A percentile compares a stretch with the other conserved stretches of the same genome.
Evolutionary conservation across 2,888 invertebrate species (phyloP).

Genomic region (Polyploca ridens): DNA sequence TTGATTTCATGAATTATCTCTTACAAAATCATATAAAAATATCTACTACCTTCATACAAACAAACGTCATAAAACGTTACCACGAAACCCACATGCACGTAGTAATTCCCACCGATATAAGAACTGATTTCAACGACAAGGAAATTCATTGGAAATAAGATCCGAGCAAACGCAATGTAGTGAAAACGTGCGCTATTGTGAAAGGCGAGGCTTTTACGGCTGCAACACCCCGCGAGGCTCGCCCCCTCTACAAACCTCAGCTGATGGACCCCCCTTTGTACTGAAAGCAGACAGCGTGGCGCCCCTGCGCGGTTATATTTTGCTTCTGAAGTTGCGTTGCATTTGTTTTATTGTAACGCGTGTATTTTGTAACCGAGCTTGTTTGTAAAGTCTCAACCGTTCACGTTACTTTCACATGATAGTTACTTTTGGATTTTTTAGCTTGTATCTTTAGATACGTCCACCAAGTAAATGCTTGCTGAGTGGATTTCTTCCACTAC

Average conservation of each 20-base stretch:
- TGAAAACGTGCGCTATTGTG: constrained; percentile 71
- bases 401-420: not conserved
- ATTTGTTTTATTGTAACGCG: not conserved
- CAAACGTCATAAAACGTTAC: no score
- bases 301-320: constrained; percentile 29
- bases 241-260: constrained; percentile 22
- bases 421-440: no score
- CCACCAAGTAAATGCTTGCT: no score
- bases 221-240: constrained; percentile 26
- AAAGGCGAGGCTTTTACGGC: constrained; percentile 60
- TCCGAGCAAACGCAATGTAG: constrained; percentile 66
- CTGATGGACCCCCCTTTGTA: constrained; percentile 13
- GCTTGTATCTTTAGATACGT: no score
- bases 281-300: constrained; percentile 44
- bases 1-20: no score
- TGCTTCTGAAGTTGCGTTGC: constrained; percentile 29
- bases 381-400: not conserved
- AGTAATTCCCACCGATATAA: constrained; percentile 26
- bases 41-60: no score
- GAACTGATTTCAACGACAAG: constrained; percentile 52
- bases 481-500: no score
- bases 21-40: no score
- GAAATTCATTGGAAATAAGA: constrained; percentile 70
- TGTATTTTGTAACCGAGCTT: not conserved
- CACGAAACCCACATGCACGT: not conserved